Conservation (phyloP, 2,113 vertebrate species). For the Cygnus atratus region DNA sequence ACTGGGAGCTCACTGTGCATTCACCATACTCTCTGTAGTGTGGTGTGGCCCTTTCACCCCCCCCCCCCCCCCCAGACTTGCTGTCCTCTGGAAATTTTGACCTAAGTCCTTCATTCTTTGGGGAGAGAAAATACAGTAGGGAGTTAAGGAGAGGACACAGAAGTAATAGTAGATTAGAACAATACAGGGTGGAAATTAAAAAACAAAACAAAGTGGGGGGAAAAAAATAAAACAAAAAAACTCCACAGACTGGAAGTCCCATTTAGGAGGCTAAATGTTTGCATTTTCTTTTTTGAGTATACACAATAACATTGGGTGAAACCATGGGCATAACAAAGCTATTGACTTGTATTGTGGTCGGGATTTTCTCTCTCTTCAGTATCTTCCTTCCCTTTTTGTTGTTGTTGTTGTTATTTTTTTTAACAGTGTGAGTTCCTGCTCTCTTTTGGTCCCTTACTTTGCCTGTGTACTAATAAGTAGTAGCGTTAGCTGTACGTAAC, state of each 20-base stretch:
- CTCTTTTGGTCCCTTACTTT: neutral
- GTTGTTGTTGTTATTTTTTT: neutral
- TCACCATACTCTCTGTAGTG: neutral
- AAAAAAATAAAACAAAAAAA: no score
- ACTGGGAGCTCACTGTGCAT: neutral
- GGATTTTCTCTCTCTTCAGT: neutral
- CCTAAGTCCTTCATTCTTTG: neutral
- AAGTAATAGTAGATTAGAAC: neutral
- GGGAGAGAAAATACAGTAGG: neutral
- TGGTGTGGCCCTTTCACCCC: neutral
- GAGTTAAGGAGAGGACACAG: neutral
- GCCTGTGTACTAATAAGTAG: neutral
- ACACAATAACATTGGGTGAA: neutral
- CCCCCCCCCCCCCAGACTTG: neutral
- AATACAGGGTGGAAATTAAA: neutral
- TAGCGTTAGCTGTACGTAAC: no score
- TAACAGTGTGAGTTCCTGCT: neutral
- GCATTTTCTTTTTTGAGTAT: neutral
- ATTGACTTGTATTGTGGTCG: neutral
- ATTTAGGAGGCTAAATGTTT: neutral
- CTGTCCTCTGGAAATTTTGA: neutral
- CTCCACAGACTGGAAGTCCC: neutral
- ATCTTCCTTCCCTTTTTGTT: neutral
- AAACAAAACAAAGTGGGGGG: neutral
- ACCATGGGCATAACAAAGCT: neutral